Conservation (phyloP, 2,797 vertebrate genomes). For the Botia almorhae region DNA sequence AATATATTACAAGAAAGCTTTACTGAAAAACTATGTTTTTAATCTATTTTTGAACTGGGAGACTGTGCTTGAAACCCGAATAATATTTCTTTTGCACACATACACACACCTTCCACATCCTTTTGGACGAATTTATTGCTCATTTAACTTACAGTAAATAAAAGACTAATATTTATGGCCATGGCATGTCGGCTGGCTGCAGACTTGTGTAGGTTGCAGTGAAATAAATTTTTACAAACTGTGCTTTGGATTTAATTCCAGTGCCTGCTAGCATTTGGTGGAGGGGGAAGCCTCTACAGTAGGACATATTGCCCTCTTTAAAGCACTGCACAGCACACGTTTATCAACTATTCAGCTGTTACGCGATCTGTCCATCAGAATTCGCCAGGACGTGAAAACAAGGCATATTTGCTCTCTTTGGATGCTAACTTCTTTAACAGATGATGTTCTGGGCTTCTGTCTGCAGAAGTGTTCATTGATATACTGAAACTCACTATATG, state of each 20-base stretch:
- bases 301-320: constrained; percentile 68
- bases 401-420: background rate
- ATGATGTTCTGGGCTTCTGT: constrained; percentile 40
- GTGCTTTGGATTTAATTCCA: constrained; percentile 82
- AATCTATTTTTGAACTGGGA: too few species aligned
- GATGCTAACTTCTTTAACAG: constrained; percentile 41
- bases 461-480: constrained; percentile 36
- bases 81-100: too few species aligned
- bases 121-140: constrained; percentile 77
- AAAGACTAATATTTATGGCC: constrained; percentile 85
- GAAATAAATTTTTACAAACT: constrained; percentile 89
- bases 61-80: too few species aligned
- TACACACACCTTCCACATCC: constrained; percentile 39
- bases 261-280: constrained; percentile 74
- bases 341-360: constrained; percentile 9
- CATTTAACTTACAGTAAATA: constrained; percentile 71
- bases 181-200: constrained; percentile 64
- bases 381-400: background rate
- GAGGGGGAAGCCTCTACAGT: constrained; percentile 64
- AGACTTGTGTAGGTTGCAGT: constrained; percentile 63
- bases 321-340: constrained; percentile 29
- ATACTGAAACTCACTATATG: constrained; percentile 42
- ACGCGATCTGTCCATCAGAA: background rate
- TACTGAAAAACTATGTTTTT: too few species aligned
- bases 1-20: too few species aligned